Evolutionary conservation across 1,140 invertebrate genomes (phyloP), one percentile per base, ranked within the genome.

Genomic region (Zaprionus vittiger): DNA sequence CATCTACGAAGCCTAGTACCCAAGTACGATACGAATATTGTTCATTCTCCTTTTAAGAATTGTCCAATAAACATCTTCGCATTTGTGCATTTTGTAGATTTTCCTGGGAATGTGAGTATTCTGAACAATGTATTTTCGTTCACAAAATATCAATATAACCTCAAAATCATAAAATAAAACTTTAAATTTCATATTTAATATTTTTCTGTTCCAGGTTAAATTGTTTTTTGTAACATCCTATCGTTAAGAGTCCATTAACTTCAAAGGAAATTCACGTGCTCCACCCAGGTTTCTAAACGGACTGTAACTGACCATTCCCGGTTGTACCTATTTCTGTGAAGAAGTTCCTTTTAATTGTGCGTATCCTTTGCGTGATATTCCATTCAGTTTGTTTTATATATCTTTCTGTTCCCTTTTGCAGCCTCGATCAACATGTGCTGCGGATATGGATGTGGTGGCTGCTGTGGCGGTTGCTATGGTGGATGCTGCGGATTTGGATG

Each of bases 301-400:
- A 12, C 5, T 9, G 3, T 12, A 47, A 9, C 2, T 6, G 7
- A 62, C 6, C 15, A 47, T 62, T 22, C 28, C 56, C n/a, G 20
- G 17, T 52, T 4, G 41, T 68, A 5, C 56, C 66, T 60, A 68
- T 60, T 52, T 60, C 41, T 31, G 41, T 68, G 66, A 52, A 68
- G 66, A 26, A 68, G 56, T 28, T 26, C 14, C 14, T 0, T 12
- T 12, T 17, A 24, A 37, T 4, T 9, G 41, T 60, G 7, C n/a
- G 41, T 68, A 31, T 52, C 14, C 28, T 24, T 5, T 47, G 12
- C 22, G 38, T 15, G 3, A 22, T 20, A 3, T n/a, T 5, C 47
- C 17, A 12, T 14, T 7, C 0, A 22, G 2, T 11, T 49, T 49
- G 2, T 59, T 20, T n/a, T 4, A 4, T 20, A 34, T 59, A 11